Conservation (phyloP, 2,888 invertebrate species). For the Archips crataeganus region DNA sequence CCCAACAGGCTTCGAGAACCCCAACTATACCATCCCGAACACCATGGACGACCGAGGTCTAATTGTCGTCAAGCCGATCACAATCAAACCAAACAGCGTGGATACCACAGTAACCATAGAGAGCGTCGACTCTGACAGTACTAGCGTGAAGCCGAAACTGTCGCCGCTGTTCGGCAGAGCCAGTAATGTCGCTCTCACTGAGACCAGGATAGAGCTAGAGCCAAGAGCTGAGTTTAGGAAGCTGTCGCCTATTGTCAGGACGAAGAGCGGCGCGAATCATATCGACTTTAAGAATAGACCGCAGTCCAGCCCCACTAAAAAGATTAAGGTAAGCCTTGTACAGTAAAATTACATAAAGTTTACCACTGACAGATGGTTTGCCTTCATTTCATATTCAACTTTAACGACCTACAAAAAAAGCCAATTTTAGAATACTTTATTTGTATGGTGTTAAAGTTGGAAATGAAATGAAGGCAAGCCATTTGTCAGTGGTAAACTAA, state of each 20-base stretch:
- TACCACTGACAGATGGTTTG: no score
- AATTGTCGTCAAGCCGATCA: constrained; percentile 75
- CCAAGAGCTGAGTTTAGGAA: constrained; percentile 75
- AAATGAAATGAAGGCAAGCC: no score
- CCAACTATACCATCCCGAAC: constrained; percentile 65
- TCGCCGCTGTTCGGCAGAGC: constrained; percentile 76
- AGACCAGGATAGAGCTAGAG: constrained; percentile 63
- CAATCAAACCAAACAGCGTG: constrained; percentile 60
- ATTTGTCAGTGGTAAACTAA: no score
- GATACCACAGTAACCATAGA: constrained; percentile 78
- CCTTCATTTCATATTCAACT: no score
- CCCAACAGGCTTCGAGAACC: constrained; percentile 74
- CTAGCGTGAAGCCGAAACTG: constrained; percentile 70
- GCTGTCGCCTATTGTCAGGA: constrained; percentile 74
- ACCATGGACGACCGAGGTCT: constrained; percentile 61
- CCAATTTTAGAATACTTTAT: no score
- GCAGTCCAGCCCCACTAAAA: constrained; percentile 77
- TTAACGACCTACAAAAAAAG: no score
- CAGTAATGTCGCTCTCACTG: constrained; percentile 47
- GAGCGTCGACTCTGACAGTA: constrained; percentile 67
- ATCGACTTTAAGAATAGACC: constrained; percentile 76
- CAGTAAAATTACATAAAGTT: no score
- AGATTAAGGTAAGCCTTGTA: constrained; percentile 61
- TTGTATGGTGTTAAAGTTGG: no score
- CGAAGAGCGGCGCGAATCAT: constrained; percentile 62